phyloP scores from a whole-genome alignment of 2,113 vertebrate genomes.

The Pristiophorus japonicus region DNA sequence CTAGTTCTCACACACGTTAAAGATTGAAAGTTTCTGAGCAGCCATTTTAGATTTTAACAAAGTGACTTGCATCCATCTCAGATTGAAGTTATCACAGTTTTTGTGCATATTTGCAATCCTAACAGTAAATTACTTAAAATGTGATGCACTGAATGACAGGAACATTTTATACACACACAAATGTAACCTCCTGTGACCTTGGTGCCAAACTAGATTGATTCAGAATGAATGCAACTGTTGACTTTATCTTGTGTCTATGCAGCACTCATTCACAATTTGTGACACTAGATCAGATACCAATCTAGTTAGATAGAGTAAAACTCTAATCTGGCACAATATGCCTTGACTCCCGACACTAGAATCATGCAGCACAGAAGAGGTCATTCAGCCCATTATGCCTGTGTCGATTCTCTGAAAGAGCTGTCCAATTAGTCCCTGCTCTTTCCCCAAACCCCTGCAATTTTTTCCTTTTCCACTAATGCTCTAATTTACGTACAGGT shows the following conservation, averaged over 20 bases:
- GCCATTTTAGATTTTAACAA: neutral
- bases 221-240: neutral
- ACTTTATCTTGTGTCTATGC: neutral
- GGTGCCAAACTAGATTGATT: neutral
- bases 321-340: neutral
- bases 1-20: neutral
- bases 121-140: neutral
- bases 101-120: neutral
- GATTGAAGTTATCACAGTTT: neutral
- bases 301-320: neutral
- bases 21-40: neutral
- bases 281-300: neutral
- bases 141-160: neutral
- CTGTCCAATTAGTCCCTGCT: neutral
- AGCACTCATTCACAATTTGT: neutral
- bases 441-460: neutral
- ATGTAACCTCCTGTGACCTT: neutral
- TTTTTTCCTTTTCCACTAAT: neutral
- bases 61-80: neutral
- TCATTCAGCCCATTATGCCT: neutral
- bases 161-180: neutral
- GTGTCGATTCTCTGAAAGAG: neutral
- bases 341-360: neutral
- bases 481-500: neutral
- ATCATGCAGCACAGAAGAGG: neutral